phyloP scores from a whole-genome alignment of 2,797 vertebrate species.

The Eulemur mongoz region DNA sequence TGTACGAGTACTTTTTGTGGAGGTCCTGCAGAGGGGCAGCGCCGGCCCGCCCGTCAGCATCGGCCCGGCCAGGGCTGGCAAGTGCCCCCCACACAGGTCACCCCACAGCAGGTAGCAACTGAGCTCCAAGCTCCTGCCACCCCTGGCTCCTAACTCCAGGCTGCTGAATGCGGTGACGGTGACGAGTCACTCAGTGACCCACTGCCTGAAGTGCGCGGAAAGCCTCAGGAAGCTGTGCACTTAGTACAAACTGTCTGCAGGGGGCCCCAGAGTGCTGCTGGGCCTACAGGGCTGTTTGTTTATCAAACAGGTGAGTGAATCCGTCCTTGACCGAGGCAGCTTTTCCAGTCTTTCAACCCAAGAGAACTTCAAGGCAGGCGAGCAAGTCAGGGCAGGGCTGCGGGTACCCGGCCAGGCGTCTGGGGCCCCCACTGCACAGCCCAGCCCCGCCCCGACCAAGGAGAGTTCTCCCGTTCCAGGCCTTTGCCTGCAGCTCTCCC shows the following conservation, averaged over 20 bases:
- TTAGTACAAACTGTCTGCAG: accelerated
- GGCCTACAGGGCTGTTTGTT: neutral
- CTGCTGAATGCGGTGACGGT: neutral
- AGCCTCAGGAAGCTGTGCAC: neutral
- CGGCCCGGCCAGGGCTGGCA: neutral
- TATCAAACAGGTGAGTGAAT: neutral
- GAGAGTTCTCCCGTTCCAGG: neutral
- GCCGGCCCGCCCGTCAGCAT: neutral
- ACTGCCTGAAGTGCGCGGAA: neutral
- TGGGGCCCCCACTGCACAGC: neutral
- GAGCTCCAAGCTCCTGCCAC: neutral
- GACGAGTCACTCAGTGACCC: neutral
- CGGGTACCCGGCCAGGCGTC: neutral
- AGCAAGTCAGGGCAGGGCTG: accelerated
- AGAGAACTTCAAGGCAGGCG: neutral
- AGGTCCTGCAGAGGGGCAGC: constrained; percentile 87
- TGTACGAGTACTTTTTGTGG: constrained; percentile 94
- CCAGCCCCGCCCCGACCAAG: neutral
- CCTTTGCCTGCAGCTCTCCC: neutral
- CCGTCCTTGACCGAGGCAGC: neutral
- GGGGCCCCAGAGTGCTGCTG: neutral
- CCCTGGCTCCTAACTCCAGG: neutral
- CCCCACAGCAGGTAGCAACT: neutral
- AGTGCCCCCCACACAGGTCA: neutral
- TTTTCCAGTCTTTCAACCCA: neutral